Base-by-base conservation (phyloP, 2,888 invertebrate species). In the Drosophila yooni region DNA sequence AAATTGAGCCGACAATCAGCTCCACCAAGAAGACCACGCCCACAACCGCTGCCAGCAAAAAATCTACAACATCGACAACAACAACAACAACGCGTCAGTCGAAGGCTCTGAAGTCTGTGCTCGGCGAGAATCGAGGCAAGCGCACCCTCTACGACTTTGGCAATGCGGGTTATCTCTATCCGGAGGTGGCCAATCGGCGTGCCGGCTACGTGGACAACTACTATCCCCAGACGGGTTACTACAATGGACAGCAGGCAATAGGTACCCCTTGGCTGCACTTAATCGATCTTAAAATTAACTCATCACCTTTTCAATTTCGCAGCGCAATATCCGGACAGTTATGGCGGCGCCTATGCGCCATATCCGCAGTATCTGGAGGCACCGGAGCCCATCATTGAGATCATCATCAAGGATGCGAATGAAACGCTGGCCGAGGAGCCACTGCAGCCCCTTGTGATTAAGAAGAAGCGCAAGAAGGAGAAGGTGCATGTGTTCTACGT, bases 401-500 rank as follows among this genome's bases (percentile, higher is more conserved):
- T 98, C 79, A 98, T 98, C 73, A 97, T 98, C 60, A 97, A 97
- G 90, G 97, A 98, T 92, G 97, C 97, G 0, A 98, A 98, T 91
- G 96, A 97, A 88, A 95, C 96, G 0, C 91, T 97, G 3, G 96
- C 97, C 2, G 95, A 96, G 3, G 94, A 95, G 2, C 93, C 93
- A 1, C 93, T 94, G 1, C 94, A 94, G 77, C 87, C 92, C 1
- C 69, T 88, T 3, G 65, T 89, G 6, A 94, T 93, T 31, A 94
- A 94, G 76, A 94, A 94, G 25, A 94, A 95, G 76, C 94, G 95
- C 76, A 95, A 95, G 80, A 97, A 97, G 90, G 97, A 97, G 91
- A 97, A 97, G 34, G 97, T 97, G 46, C 97, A 98, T 88, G 98
- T 98, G 1, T 98, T 97, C 92, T 98, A 97, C 91, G 97, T 98